A percentile compares a stretch with the other conserved stretches of the same genome.
Conservation (phyloP, 2,797 vertebrate species). For the Tadarida brasiliensis region DNA sequence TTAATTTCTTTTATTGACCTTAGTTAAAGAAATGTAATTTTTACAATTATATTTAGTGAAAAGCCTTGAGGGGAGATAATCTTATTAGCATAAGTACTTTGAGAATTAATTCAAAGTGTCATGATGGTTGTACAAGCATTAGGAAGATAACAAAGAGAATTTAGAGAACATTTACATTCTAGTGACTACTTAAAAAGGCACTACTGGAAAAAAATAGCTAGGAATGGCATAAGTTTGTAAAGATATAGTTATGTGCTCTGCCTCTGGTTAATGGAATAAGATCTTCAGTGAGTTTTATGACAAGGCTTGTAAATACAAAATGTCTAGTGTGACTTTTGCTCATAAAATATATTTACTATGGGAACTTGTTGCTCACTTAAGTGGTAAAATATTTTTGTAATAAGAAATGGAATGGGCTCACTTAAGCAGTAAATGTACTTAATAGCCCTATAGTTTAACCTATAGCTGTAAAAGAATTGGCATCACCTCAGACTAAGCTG, state of each 20-base stretch:
- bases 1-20: slow-evolving; percentile 78
- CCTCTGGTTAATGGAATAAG: slow-evolving; percentile 42
- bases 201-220: slow-evolving; percentile 11
- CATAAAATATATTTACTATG: slow-evolving; percentile 49
- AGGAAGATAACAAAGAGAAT: slow-evolving; percentile 57
- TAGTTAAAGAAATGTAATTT: slow-evolving; percentile 80
- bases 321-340: not conserved
- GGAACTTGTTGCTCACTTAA: slow-evolving; percentile 44
- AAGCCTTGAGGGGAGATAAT: slow-evolving; percentile 75
- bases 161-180: slow-evolving; percentile 53
- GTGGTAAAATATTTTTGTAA: slow-evolving; percentile 28
- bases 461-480: not conserved
- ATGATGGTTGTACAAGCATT: slow-evolving; percentile 63
- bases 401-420: slow-evolving; percentile 36
- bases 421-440: not conserved
- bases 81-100: slow-evolving; percentile 72
- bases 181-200: slow-evolving; percentile 26
- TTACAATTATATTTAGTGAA: slow-evolving; percentile 77
- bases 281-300: slow-evolving; percentile 9
- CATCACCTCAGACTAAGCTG: not conserved
- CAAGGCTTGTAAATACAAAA: slow-evolving; percentile 59
- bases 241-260: slow-evolving; percentile 24
- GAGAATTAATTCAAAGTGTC: slow-evolving; percentile 75
- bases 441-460: not conserved
- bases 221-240: slow-evolving; percentile 23